Conservation (phyloP, 2,888 invertebrate genomes). For the Hoplodrina ambigua region DNA sequence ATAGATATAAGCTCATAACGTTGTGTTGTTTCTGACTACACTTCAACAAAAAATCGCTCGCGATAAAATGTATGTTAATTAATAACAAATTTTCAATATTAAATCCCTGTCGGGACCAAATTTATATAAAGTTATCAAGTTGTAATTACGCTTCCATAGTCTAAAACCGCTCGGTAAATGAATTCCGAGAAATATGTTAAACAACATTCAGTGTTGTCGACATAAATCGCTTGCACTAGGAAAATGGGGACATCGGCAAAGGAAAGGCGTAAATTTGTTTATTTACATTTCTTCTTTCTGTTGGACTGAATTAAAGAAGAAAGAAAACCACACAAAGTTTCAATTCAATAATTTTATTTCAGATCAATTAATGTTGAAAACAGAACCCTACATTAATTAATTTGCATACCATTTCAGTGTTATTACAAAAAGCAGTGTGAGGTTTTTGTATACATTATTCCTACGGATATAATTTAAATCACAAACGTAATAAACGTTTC, state of each 20-base stretch:
- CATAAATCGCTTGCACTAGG: slow-evolving; percentile 31
- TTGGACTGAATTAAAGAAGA: background rate
- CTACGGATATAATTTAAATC: background rate
- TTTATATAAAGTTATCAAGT: background rate
- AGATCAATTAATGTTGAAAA: background rate
- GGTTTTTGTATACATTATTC: background rate
- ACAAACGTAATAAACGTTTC: background rate
- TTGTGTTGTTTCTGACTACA: no score
- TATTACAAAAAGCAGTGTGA: background rate
- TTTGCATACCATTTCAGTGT: background rate
- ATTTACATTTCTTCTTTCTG: slow-evolving; percentile 5
- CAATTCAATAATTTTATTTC: background rate
- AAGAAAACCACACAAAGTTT: background rate
- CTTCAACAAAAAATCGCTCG: no score
- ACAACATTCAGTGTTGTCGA: slow-evolving; percentile 31
- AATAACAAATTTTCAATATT: background rate
- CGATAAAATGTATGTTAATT: no score
- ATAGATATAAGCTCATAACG: no score
- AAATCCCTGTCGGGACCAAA: slow-evolving; percentile 13
- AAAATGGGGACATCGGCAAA: slow-evolving; percentile 15
- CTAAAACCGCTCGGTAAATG: slow-evolving; percentile 14
- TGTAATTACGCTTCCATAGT: slow-evolving; percentile 22
- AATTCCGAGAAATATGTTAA: slow-evolving; percentile 40
- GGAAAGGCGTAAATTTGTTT: slow-evolving; percentile 29
- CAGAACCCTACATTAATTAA: background rate